Percentiles rank a stretch among this genome's conserved stretches.
Evolutionary conservation across 2,797 vertebrate genomes (phyloP).

Genomic region (Pangasius krempfi): DNA sequence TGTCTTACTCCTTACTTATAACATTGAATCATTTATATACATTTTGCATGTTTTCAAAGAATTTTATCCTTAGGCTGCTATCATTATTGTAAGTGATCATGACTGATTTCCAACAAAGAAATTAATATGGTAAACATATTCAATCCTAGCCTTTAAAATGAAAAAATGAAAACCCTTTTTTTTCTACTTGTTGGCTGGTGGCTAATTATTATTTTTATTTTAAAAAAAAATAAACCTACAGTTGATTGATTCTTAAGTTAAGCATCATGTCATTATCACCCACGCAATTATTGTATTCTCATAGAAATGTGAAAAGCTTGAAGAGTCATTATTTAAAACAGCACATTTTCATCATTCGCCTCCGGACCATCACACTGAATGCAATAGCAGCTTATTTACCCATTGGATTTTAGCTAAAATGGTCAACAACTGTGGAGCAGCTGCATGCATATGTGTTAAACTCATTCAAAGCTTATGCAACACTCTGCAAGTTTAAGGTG

Average conservation of each 20-base stretch:
- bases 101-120: slow-evolving; percentile 2
- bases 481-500: neutral
- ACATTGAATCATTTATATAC: neutral
- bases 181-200: neutral
- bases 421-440: neutral
- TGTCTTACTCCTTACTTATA: neutral
- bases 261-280: neutral
- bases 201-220: neutral
- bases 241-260: neutral
- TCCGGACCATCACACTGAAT: neutral
- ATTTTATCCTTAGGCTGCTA: neutral
- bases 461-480: neutral
- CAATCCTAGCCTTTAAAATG: neutral
- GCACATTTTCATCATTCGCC: neutral
- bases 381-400: neutral
- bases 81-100: neutral
- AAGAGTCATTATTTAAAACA: neutral
- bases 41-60: neutral
- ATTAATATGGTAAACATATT: neutral
- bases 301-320: neutral
- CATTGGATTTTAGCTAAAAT: neutral
- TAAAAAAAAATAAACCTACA: neutral
- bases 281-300: neutral
- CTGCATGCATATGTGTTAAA: neutral
- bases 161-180: neutral